These are phyloP conservation scores for Astyanax mexicanus DNA, from an alignment of 2,797 vertebrate genomes.

Conservation along the genomic window DNA sequence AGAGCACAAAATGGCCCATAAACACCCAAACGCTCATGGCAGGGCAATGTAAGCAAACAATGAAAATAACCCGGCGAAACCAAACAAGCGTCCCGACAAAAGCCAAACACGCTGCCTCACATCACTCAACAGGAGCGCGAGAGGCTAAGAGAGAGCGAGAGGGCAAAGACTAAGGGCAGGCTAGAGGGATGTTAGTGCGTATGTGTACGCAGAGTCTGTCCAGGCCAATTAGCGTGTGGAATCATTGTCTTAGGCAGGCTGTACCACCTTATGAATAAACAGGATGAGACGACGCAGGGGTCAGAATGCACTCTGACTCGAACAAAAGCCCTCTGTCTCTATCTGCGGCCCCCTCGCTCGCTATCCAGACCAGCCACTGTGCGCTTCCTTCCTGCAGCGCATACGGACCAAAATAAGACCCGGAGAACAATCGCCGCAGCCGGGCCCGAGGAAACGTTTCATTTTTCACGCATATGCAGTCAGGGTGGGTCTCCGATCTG, in stretches of 20 bases:
- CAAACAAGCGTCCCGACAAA: slow-evolving; percentile 53
- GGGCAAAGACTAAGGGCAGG: too few relatives aligned
- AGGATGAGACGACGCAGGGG: slow-evolving; percentile 48
- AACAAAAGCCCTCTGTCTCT: slow-evolving; percentile 44
- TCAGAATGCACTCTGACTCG: slow-evolving; percentile 39
- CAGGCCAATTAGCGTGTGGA: slow-evolving; percentile 21
- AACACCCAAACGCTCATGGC: slow-evolving; percentile 35
- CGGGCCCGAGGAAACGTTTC: slow-evolving; percentile 38
- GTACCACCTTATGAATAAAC: slow-evolving; percentile 53
- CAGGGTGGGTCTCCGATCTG: slow-evolving; percentile 2
- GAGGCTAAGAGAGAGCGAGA: too few relatives aligned
- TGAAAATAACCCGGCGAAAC: slow-evolving; percentile 61
- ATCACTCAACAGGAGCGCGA: slow-evolving; percentile 7
- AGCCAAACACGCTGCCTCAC: slow-evolving; percentile 26
- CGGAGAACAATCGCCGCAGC: slow-evolving; percentile 51
- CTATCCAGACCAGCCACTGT: slow-evolving; percentile 50
- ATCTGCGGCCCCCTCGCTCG: slow-evolving; percentile 40
- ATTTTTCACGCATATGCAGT: slow-evolving; percentile 46
- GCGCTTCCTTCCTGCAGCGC: slow-evolving; percentile 56
- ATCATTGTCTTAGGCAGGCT: background rate
- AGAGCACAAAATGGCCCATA: slow-evolving; percentile 61
- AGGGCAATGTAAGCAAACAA: slow-evolving; percentile 58
- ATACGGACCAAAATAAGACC: slow-evolving; percentile 58
- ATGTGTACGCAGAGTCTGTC: slow-evolving; percentile 12
- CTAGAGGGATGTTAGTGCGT: background rate